phyloP scores from a whole-genome alignment of 2,888 invertebrate genomes.

The Hemaris fuciformis region DNA sequence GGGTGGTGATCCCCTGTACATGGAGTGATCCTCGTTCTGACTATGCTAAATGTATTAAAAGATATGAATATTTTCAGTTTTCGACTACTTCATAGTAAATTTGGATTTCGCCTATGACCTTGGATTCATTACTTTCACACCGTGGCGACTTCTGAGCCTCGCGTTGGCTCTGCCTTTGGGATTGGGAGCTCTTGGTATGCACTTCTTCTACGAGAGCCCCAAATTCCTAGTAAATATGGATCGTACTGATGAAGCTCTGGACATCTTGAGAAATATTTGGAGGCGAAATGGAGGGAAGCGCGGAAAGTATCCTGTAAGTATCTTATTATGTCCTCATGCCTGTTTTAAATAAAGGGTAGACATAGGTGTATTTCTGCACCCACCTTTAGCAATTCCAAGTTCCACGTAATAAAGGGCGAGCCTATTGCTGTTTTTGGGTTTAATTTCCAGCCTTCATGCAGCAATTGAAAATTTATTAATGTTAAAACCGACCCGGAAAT shows the following conservation, averaged over 20 bases:
- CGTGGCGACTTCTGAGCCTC: constrained; percentile 53
- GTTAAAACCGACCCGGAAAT: too few species aligned
- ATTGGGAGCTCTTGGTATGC: constrained; percentile 75
- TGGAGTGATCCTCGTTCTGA: too few species aligned
- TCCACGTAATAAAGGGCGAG: too few species aligned
- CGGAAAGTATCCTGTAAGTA: constrained; percentile 12
- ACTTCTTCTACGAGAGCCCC: constrained; percentile 86
- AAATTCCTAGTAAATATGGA: constrained; percentile 85
- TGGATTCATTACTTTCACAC: constrained; percentile 41
- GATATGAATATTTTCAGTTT: constrained; percentile 32
- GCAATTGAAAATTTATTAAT: too few species aligned
- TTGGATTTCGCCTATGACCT: constrained; percentile 39
- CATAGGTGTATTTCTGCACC: too few species aligned
- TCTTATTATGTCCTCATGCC: too few species aligned
- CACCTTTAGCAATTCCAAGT: too few species aligned
- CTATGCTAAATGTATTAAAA: too few species aligned
- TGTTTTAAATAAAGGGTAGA: too few species aligned
- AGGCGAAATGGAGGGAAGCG: constrained; percentile 72
- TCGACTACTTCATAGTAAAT: constrained; percentile 41
- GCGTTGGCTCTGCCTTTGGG: constrained; percentile 79
- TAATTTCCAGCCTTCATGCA: too few species aligned
- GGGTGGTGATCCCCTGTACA: too few species aligned
- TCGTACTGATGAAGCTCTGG: constrained; percentile 80
- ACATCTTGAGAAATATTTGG: constrained; percentile 81
- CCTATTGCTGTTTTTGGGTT: too few species aligned